phyloP scores from a whole-genome alignment of 1,140 invertebrate genomes.

The Scaptomyza pallida region DNA sequence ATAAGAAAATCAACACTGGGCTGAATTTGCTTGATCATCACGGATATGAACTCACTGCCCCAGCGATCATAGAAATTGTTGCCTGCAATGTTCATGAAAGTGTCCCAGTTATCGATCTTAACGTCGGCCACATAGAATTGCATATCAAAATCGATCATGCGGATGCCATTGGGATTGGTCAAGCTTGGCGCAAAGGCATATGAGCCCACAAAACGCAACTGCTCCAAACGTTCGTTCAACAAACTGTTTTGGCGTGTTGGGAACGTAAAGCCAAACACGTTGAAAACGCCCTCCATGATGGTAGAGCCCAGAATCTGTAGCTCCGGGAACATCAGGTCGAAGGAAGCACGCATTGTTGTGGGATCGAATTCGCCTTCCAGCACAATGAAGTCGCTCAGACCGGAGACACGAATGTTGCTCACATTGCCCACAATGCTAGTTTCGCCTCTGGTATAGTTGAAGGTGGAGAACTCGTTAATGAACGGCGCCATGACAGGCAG shows the following conservation, averaged over 20 bases:
- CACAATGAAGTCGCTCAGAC: conserved; percentile 2
- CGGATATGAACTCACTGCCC: conserved; percentile 1
- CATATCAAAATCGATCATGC: conserved; percentile 47
- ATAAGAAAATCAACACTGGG: conserved; percentile 26
- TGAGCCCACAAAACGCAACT: conserved; percentile 61
- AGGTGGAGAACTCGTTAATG: conserved; percentile 3
- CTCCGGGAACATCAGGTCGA: conserved; percentile 14
- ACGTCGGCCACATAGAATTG: conserved; percentile 55
- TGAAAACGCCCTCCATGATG: conserved; percentile 24
- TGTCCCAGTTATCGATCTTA: conserved; percentile 62
- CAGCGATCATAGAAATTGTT: conserved; percentile 57
- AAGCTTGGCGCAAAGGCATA: conserved; percentile 47
- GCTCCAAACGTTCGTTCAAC: conserved; percentile 57
- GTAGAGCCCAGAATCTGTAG: conserved; percentile 12
- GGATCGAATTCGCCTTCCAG: conserved; percentile 6
- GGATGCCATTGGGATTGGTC: conserved; percentile 39
- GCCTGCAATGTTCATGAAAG: conserved; percentile 52
- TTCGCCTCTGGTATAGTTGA: conserved; percentile 16
- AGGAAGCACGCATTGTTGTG: neutral
- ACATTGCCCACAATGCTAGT: conserved; percentile 10
- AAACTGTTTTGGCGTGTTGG: conserved; percentile 35
- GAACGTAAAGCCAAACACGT: conserved; percentile 32
- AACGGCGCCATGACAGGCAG: conserved; percentile 4
- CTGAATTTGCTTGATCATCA: conserved; percentile 49
- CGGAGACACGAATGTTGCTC: conserved; percentile 17